Evolutionary conservation across 2,888 invertebrate genomes (phyloP).

Genomic region (Mythimna pallens): DNA sequence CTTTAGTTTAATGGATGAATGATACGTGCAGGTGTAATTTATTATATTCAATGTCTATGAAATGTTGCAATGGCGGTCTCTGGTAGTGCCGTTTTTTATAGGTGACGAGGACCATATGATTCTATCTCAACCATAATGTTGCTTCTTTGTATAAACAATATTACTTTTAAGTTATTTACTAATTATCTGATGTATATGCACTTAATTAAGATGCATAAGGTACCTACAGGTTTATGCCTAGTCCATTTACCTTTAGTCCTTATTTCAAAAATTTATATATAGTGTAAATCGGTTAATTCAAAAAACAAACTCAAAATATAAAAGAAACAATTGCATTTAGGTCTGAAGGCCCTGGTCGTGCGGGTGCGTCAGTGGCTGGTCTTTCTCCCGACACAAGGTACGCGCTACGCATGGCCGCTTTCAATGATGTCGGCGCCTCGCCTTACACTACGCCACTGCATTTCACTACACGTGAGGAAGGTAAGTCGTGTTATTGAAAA

Average conservation of each 20-base stretch:
- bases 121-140: no score
- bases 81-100: no score
- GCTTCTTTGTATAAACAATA: no score
- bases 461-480: constrained; percentile 96
- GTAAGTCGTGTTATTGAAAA: constrained; percentile 81
- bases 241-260: no score
- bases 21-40: not conserved
- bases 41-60: not conserved
- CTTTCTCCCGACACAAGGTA: constrained; percentile 95
- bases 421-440: constrained; percentile 96
- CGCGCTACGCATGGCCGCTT: constrained; percentile 94
- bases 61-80: not conserved
- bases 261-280: no score
- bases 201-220: no score
- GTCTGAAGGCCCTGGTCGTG: constrained; percentile 86
- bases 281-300: no score
- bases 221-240: no score
- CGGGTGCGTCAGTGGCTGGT: constrained; percentile 90
- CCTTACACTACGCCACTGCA: constrained; percentile 93
- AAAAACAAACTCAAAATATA: not conserved
- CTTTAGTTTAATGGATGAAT: no score
- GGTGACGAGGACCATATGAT: no score
- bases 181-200: no score
- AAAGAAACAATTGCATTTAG: constrained; percentile 63
- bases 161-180: no score